A percentile compares a stretch with the other conserved stretches of the same genome.
Conservation (phyloP, 2,888 invertebrate genomes). For the Macrosiphum euphorbiae region DNA sequence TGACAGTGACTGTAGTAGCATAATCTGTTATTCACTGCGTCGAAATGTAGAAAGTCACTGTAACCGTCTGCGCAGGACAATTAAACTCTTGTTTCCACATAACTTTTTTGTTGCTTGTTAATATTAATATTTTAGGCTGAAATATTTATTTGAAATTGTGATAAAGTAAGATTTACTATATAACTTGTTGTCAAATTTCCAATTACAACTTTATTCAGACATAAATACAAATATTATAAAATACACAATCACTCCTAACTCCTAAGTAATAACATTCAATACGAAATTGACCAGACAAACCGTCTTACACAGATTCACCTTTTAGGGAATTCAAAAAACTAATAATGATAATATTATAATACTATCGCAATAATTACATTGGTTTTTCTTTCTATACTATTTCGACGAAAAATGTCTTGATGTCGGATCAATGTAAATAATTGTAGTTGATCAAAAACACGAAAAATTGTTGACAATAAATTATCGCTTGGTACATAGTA, state of each 20-base stretch:
- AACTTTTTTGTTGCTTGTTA: not conserved
- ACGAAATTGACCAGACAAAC: not conserved
- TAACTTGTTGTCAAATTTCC: not conserved
- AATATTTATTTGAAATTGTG: not conserved
- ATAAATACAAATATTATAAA: not conserved
- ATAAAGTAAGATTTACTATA: not conserved
- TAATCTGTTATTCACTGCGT: too few relatives aligned
- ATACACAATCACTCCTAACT: not conserved
- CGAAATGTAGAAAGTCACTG: not conserved
- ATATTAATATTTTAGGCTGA: not conserved
- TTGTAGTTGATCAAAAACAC: not conserved
- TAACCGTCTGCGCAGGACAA: slow-evolving; percentile 6
- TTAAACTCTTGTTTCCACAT: not conserved
- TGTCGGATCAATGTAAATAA: not conserved
- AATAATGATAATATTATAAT: not conserved
- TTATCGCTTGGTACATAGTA: not conserved
- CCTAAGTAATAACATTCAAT: not conserved
- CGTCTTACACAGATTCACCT: not conserved
- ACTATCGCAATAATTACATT: not conserved
- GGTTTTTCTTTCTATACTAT: not conserved
- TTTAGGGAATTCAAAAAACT: not conserved
- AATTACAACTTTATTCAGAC: not conserved
- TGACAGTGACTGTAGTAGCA: not conserved
- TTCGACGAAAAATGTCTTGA: not conserved
- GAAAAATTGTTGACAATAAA: not conserved